Base-by-base conservation (phyloP, 1,140 invertebrate genomes). In the Drosophila novamexicana region DNA sequence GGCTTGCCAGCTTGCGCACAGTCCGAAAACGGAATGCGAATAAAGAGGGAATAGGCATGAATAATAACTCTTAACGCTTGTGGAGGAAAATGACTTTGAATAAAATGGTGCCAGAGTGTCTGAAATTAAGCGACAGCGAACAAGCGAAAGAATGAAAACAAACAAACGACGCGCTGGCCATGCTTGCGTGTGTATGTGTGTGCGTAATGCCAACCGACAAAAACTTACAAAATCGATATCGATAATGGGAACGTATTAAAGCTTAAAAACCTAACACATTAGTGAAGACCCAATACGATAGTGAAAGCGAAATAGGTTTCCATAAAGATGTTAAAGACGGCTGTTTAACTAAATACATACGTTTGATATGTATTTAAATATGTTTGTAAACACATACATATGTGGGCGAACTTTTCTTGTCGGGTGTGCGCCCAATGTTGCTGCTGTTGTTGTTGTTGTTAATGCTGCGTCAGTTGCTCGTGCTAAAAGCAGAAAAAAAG, bases 31-130 rank as follows among this genome's bases (percentile, higher is more conserved):
- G 49, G 10, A 42, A 40, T 39, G 32, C 29, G 47, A 53, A 71
- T 63, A 56, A 62, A 50, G 52, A 44, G 53, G 18, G 32, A 50
- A 79, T 56, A 67, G 75, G 68, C 79, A 68, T 83, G 80, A 75
- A 68, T 81, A 79, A 68, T 71, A 70, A 70, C 76, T 64, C 59
- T 83, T 82, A 66, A 66, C 58, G 80, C 75, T 79, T 75, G 62
- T 58, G 49, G 62, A 3, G 18, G 22, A 83, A 82, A 82, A 83
- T 83, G 80, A 83, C 70, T 79, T 79, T 63, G 80, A 67, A 79
- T 82, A 79, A 78, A 82, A 75, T 75, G 81, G 81, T 84, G 81
- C 81, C 81, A 85, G 67, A 85, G 73, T 84, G 81, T 84, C 81
- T 84, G 81, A 84, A 84, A 79, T 85, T 67, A 73, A 84, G 81